Percentiles rank a stretch among this genome's conserved stretches.
Conservation (phyloP, 2,888 invertebrate genomes). For the Caenorhabditis japonica region DNA sequence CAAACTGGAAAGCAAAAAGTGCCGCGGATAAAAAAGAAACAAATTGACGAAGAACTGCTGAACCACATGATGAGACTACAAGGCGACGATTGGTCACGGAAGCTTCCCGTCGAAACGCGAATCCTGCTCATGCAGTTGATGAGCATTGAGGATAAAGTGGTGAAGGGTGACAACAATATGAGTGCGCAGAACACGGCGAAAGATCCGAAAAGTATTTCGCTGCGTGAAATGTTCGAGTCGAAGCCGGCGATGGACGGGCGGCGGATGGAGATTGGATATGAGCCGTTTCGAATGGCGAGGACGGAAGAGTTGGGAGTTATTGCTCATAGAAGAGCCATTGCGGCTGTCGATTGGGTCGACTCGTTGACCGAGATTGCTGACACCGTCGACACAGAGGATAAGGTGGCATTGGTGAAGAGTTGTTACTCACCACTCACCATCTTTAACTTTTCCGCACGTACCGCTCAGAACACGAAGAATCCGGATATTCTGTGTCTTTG, state of each 20-base stretch:
- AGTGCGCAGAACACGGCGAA: conserved; percentile 50
- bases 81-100: conserved; percentile 76
- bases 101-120: conserved; percentile 74
- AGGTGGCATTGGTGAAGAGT: conserved; percentile 71
- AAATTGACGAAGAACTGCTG: conserved; percentile 74
- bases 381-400: conserved; percentile 73
- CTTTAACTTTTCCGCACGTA: conserved; percentile 76
- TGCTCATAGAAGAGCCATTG: conserved; percentile 75
- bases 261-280: conserved; percentile 75
- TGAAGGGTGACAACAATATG: conserved; percentile 63
- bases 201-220: conserved; percentile 66
- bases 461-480: conserved; percentile 76
- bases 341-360: conserved; percentile 77
- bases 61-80: conserved; percentile 76
- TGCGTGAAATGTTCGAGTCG: conserved; percentile 75
- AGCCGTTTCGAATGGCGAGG: conserved; percentile 72
- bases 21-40: conserved; percentile 73
- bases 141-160: conserved; percentile 75
- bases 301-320: conserved; percentile 74
- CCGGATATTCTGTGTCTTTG: conserved; percentile 75
- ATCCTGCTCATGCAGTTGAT: conserved; percentile 75
- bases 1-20: conserved; percentile 76
- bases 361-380: conserved; percentile 73
- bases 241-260: conserved; percentile 67
- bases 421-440: conserved; percentile 76